These are phyloP conservation scores for Lasioglossum vierecki DNA, from an alignment of 2,888 invertebrate species.

Conservation along the genomic window DNA sequence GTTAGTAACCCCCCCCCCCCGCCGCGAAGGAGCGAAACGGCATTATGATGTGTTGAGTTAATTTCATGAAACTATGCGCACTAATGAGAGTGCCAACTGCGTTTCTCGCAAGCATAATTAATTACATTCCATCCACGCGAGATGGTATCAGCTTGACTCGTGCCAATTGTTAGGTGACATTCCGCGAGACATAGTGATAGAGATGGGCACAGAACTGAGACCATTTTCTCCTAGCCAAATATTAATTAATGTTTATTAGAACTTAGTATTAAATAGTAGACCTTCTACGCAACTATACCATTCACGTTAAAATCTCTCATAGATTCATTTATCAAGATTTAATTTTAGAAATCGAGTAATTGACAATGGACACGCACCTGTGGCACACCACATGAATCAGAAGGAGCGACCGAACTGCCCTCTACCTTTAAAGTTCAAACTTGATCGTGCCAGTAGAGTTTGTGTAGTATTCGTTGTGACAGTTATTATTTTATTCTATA, in stretches of 20 bases:
- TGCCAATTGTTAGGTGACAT: neutral
- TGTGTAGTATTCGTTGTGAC: too few relatives aligned
- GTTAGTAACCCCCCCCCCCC: too few relatives aligned
- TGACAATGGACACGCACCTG: too few relatives aligned
- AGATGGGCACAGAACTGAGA: neutral
- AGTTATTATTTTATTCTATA: too few relatives aligned
- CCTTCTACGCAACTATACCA: neutral
- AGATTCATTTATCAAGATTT: neutral
- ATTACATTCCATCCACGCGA: slow-evolving; percentile 4
- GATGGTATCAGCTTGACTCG: neutral
- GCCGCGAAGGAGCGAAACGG: neutral
- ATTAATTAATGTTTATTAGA: neutral
- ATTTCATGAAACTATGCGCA: neutral
- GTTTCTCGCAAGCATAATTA: slow-evolving; percentile 14
- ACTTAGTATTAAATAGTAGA: neutral
- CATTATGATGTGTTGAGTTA: neutral
- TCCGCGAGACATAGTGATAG: neutral
- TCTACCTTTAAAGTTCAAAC: too few relatives aligned
- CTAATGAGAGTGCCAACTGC: slow-evolving; percentile 4
- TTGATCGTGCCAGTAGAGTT: too few relatives aligned
- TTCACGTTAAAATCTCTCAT: neutral
- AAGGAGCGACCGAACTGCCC: too few relatives aligned
- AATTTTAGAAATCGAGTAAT: too few relatives aligned
- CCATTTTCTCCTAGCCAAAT: neutral
- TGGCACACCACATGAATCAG: too few relatives aligned